Evolutionary conservation across 2,113 vertebrate species (phyloP), one percentile per base, ranked within the genome.

Genomic region (Ctenodactylus gundi): DNA sequence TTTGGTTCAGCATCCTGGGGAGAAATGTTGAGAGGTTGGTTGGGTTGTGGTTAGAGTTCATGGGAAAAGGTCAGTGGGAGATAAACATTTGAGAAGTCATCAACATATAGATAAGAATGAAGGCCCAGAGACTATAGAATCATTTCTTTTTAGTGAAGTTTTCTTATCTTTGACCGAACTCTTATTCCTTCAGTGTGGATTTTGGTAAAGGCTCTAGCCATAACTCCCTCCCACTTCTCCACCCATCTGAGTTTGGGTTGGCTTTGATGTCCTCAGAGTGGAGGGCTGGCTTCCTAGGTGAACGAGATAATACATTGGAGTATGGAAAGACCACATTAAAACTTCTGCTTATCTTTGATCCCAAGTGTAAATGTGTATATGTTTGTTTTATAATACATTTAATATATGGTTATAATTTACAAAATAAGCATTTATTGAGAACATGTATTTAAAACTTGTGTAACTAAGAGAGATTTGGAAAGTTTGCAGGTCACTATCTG

Each of bases 121-220:
- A 80, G 58, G 23, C 29, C 11, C 10, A 8, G 46, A 12, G 27
- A 27, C 21, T 55, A 55, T 3, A n/a, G 58, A 86, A 46, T 83
- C 80, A 21, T 21, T 92, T 72, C 10, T 51, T 55, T 36, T 58
- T 39, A 20, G 46, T 36, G 46, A 64, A 23, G 15, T 31, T 85
- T 90, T 89, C 39, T 31, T 83, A 34, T 67, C 65, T 92, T 78
- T 94, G 55, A 51, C 25, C 49, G 82, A 92, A 81, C 20, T 90
- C 39, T 68, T 15, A 27, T n/a, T 70, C 31, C 44, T 31, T 62
- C 3, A 1, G 18, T 20, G n/a, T 36, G 5, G 20, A 53, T 76
- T 86, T 84, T 39, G 15, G 76, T 23, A 21, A 83, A 62, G 6
- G 10, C 27, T 75, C 5, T 41, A 39, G 29, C 17, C 14, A 1